Evolutionary conservation across 1,140 invertebrate genomes (phyloP).

Genomic region (Drosophila willistoni): DNA sequence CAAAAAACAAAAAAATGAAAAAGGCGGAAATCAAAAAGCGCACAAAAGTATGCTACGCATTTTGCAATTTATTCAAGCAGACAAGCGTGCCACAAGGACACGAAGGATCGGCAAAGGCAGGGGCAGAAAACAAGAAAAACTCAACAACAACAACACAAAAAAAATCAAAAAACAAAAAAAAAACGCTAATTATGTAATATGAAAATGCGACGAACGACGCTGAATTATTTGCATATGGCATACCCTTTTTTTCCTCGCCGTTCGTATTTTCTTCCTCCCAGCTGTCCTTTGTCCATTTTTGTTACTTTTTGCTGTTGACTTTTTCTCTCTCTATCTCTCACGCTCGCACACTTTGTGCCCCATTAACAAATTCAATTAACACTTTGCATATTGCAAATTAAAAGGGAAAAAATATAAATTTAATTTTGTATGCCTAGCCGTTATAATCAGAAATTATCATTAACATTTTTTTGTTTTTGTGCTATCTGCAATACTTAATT

Average conservation of each 20-base stretch:
- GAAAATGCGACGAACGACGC: slow-evolving; percentile 72
- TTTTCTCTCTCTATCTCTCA: slow-evolving; percentile 18
- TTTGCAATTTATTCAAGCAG: slow-evolving; percentile 76
- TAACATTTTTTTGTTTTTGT: background rate
- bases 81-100: background rate
- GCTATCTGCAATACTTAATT: background rate
- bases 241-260: slow-evolving; percentile 49
- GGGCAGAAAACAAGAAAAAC: slow-evolving; percentile 27
- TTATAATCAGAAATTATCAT: slow-evolving; percentile 8
- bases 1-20: slow-evolving; percentile 11
- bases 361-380: slow-evolving; percentile 75
- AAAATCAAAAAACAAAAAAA: slow-evolving; percentile 13
- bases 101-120: background rate
- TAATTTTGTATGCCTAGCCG: slow-evolving; percentile 4
- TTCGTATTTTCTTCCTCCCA: slow-evolving; percentile 18
- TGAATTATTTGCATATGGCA: slow-evolving; percentile 77
- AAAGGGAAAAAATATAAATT: slow-evolving; percentile 7
- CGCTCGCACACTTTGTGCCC: background rate
- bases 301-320: slow-evolving; percentile 8
- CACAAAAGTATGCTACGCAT: slow-evolving; percentile 77
- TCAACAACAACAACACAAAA: slow-evolving; percentile 12
- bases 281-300: slow-evolving; percentile 4
- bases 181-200: slow-evolving; percentile 79
- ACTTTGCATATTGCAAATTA: slow-evolving; percentile 49
- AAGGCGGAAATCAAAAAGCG: slow-evolving; percentile 77